phyloP scores from a whole-genome alignment of 2,113 vertebrate species.

The Empidonax alnorum region DNA sequence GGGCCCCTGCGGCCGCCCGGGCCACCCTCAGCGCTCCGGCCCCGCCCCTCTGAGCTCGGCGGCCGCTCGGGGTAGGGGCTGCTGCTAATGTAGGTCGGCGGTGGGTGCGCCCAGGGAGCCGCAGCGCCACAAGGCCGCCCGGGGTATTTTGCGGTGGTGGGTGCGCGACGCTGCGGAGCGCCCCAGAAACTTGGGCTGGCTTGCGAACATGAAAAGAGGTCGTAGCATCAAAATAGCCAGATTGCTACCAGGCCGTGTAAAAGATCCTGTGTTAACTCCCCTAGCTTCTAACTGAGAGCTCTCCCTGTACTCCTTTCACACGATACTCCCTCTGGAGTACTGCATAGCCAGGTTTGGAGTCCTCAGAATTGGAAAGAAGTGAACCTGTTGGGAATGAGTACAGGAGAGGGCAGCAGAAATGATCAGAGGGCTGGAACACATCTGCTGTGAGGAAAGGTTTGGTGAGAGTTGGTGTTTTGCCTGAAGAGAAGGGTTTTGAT shows the following conservation, averaged over 20 bases:
- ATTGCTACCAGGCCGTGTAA: not conserved
- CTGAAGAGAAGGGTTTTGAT: not conserved
- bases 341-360: accelerated
- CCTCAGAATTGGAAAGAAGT: accelerated
- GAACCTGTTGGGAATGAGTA: accelerated
- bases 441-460: accelerated
- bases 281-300: not conserved
- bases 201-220: accelerated
- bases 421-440: not conserved
- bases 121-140: too few relatives aligned
- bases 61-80: too few relatives aligned
- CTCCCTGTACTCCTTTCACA: accelerated
- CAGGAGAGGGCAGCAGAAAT: accelerated
- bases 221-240: not conserved
- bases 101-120: not conserved
- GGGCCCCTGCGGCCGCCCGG: not conserved
- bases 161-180: accelerated
- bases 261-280: not conserved
- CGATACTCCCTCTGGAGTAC: accelerated
- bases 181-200: not conserved
- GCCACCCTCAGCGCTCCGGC: too few relatives aligned
- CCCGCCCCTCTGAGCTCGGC: too few relatives aligned
- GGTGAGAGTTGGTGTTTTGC: not conserved
- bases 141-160: not conserved
- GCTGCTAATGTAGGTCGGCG: too few relatives aligned